These are phyloP conservation scores for Columba janthina DNA, from an alignment of 2,113 vertebrate genomes.

Conservation along the genomic window DNA sequence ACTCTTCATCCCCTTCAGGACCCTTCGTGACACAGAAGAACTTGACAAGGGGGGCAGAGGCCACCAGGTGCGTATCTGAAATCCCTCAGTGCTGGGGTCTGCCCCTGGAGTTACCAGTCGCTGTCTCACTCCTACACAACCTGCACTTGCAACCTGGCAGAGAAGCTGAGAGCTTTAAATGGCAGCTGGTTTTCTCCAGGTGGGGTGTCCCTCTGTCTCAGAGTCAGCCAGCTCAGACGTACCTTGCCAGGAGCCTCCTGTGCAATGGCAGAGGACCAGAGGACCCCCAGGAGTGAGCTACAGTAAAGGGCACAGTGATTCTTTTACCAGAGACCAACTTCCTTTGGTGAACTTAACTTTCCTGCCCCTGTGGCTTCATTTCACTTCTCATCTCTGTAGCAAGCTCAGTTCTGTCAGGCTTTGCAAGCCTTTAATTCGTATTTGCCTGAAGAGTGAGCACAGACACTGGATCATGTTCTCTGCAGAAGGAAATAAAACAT, in stretches of 20 bases:
- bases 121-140: not conserved
- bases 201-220: not conserved
- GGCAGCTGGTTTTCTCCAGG: not conserved
- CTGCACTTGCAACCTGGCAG: not conserved
- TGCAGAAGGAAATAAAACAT: not conserved
- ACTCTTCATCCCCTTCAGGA: not conserved
- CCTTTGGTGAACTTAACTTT: not conserved
- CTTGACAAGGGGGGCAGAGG: not conserved
- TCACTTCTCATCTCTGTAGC: not conserved
- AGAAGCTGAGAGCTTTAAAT: not conserved
- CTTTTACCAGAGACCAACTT: not conserved
- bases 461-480: not conserved
- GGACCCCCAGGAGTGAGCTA: not conserved
- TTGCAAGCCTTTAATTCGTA: not conserved
- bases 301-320: accelerated
- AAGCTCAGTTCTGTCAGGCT: not conserved
- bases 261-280: not conserved
- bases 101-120: too few relatives aligned
- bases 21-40: not conserved
- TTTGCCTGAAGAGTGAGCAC: not conserved
- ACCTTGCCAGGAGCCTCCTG: not conserved
- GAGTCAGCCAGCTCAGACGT: not conserved
- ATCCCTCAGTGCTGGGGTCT: accelerated
- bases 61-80: not conserved
- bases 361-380: not conserved